Conservation (phyloP, 2,888 invertebrate genomes). For the Hipparchia sbordonii region DNA sequence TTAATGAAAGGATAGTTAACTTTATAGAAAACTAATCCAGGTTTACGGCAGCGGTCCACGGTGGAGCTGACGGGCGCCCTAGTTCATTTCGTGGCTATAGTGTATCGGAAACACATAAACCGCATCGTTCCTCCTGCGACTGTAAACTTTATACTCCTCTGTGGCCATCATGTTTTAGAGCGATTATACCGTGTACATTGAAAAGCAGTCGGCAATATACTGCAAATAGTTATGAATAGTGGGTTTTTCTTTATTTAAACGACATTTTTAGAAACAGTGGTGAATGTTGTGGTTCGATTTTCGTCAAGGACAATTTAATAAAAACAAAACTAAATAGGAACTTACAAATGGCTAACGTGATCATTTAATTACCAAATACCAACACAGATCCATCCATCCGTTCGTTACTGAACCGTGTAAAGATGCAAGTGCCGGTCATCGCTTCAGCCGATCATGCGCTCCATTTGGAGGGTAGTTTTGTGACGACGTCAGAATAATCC, state of each 20-base stretch:
- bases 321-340: no score
- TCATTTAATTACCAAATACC: no score
- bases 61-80: background rate
- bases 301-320: background rate
- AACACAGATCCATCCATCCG: no score
- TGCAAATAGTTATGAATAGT: background rate
- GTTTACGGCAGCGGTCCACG: background rate
- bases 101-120: conserved; percentile 13
- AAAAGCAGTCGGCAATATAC: background rate
- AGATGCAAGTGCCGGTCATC: no score
- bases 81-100: background rate
- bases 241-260: no score
- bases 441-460: no score
- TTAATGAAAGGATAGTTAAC: background rate
- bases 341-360: no score
- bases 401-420: no score
- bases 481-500: no score
- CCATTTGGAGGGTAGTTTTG: no score
- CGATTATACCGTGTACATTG: background rate
- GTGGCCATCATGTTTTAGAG: background rate
- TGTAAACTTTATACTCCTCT: background rate
- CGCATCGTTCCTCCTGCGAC: background rate
- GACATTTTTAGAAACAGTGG: no score
- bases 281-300: no score
- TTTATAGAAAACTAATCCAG: background rate